These are phyloP conservation scores for Umimayanthus chanpuru DNA, from an alignment of 92 coral and sea anemone species.

Conservation along the genomic window DNA sequence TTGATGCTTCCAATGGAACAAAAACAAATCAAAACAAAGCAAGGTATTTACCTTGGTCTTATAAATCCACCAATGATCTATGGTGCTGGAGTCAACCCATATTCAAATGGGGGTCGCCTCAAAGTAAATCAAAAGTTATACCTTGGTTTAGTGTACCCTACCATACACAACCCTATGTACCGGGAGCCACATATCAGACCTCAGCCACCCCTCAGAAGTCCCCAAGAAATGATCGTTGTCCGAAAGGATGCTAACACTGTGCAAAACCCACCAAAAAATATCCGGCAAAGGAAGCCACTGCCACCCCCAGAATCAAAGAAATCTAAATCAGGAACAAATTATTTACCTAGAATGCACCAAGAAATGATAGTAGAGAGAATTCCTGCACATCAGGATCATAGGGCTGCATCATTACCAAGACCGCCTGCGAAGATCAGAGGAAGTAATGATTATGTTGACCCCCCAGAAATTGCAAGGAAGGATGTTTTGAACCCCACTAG, in stretches of 20 bases:
- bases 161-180: constrained; percentile 61
- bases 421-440: constrained; percentile 2
- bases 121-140: constrained; percentile 84
- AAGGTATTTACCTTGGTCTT: constrained; percentile 86
- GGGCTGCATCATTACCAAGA: neutral
- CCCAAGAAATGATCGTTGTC: constrained; percentile 74
- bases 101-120: constrained; percentile 63
- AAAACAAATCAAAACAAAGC: constrained; percentile 91
- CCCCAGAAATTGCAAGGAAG: constrained; percentile 49
- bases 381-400: neutral
- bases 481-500: neutral
- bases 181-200: constrained; percentile 53
- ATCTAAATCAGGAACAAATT: constrained; percentile 35
- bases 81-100: constrained; percentile 67
- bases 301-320: constrained; percentile 38
- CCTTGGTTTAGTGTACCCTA: constrained; percentile 83
- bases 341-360: constrained; percentile 3
- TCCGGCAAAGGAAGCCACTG: constrained; percentile 32
- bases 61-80: constrained; percentile 78
- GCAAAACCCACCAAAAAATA: constrained; percentile 21
- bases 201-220: constrained; percentile 13
- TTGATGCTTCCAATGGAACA: constrained; percentile 45
- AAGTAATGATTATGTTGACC: constrained; percentile 58
- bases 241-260: constrained; percentile 60
- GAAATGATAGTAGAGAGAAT: constrained; percentile 38